Evolutionary conservation across 1,140 invertebrate species (phyloP), one percentile per base, ranked within the genome.

Genomic region (Drosophila arawakana): DNA sequence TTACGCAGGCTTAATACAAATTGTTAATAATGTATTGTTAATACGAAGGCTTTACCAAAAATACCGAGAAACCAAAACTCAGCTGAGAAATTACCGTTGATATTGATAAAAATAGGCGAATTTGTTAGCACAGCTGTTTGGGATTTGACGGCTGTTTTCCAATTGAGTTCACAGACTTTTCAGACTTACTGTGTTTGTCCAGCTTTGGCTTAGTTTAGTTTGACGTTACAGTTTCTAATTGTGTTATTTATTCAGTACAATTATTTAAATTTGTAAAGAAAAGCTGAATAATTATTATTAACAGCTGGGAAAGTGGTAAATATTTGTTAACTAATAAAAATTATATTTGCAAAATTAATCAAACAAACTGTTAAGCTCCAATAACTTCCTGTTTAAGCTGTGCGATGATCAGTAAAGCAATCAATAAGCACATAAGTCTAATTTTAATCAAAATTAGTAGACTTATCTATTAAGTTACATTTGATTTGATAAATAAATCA

Each of bases 1-100:
- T 69, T 58, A 43, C 54, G 50, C 49, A 46, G 65, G 11, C 65
- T 47, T 67, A 25, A 37, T 46, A 55, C 46, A 65, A 55, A 65
- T 65, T 65, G 30, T 55, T 65, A 21, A 65, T 46, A 65, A 54
- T 65, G 39, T 44, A 44, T 11, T 52, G 10, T 65, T 18, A 35
- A 44, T 65, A 18, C 21, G 21, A 5, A 37, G 34, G n/a, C 54
- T 50, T 49, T 34, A 2, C 7, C 25, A 49, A 30, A 30, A 30
- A 30, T 30, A 11, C 47, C 9, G 9, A 49, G 21, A 2, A 30
- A 49, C 47, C 25, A 49, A 49, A 47, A 30, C 30, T 34, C 49
- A 63, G 49, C 61, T 63, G 61, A 52, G 44, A 35, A 46, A 65
- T 63, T 63, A 63, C 2, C 25, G 34, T 46, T n/a, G 35, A 35